phyloP scores from a whole-genome alignment of 2,113 vertebrate species.

The Sinocyclocheilus grahami region DNA sequence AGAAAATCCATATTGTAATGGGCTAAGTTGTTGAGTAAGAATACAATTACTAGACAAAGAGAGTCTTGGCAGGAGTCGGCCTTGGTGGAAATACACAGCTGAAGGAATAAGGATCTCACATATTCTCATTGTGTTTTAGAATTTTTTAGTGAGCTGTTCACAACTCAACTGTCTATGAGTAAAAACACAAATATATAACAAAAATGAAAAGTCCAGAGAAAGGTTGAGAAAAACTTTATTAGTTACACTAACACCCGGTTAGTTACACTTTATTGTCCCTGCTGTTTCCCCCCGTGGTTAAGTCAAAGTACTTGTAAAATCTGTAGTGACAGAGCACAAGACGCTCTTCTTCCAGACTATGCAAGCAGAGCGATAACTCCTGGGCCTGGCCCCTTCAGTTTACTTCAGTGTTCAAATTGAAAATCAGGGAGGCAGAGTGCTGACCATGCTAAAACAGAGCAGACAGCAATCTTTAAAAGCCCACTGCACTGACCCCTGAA shows the following conservation, averaged over 20 bases:
- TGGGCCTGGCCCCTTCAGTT: slow-evolving; percentile 44
- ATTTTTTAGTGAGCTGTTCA: slow-evolving; percentile 38
- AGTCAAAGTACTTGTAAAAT: slow-evolving; percentile 42
- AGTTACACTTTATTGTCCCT: slow-evolving; percentile 14
- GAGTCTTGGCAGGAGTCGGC: slow-evolving; percentile 41
- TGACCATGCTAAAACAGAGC: slow-evolving; percentile 50
- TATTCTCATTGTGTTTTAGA: slow-evolving; percentile 44
- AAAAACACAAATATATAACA: slow-evolving; percentile 36
- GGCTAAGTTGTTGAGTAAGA: slow-evolving; percentile 55
- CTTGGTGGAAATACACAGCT: slow-evolving; percentile 40
- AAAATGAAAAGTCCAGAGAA: slow-evolving; percentile 22
- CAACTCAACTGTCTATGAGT: background rate
- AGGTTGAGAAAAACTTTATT: background rate
- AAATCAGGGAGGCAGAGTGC: slow-evolving; percentile 49
- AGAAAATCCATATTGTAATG: slow-evolving; percentile 59
- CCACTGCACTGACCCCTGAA: slow-evolving; percentile 4
- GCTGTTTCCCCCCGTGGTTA: slow-evolving; percentile 10
- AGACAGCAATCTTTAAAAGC: slow-evolving; percentile 34
- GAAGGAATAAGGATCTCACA: slow-evolving; percentile 33
- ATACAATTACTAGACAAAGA: slow-evolving; percentile 58
- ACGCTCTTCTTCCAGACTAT: slow-evolving; percentile 50
- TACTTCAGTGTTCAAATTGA: slow-evolving; percentile 39
- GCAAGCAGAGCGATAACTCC: slow-evolving; percentile 43
- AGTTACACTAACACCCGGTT: background rate
- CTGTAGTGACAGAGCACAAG: slow-evolving; percentile 30